Conservation (phyloP, 2,888 invertebrate genomes). For the Zootermopsis nevadensis region DNA sequence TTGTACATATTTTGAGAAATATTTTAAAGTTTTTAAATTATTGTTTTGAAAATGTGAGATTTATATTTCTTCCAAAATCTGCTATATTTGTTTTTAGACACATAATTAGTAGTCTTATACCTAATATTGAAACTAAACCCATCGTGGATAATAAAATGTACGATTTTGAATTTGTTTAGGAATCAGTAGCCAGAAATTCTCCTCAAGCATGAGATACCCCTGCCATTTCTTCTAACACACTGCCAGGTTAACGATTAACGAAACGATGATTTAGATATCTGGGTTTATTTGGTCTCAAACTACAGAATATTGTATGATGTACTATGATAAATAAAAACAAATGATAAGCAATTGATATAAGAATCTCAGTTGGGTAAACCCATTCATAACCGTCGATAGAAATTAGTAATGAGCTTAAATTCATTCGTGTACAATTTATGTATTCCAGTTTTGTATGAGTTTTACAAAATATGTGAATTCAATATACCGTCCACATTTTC, state of each 20-base stretch:
- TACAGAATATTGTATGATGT: not conserved
- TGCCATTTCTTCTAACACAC: not conserved
- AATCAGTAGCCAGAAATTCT: too few relatives aligned
- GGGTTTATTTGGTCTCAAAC: too few relatives aligned
- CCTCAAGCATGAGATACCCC: not conserved
- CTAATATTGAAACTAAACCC: too few relatives aligned
- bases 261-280: too few relatives aligned
- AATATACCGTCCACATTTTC: conserved; percentile 38
- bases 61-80: too few relatives aligned
- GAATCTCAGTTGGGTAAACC: not conserved
- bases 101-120: too few relatives aligned
- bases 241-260: not conserved
- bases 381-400: not conserved
- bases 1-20: too few relatives aligned
- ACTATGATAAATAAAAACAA: not conserved
- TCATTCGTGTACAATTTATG: conserved; percentile 20
- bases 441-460: conserved; percentile 16
- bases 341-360: conserved; percentile 9
- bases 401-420: conserved; percentile 22
- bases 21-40: too few relatives aligned
- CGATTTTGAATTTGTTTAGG: too few relatives aligned
- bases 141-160: too few relatives aligned
- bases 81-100: too few relatives aligned
- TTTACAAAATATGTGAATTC: conserved; percentile 8
- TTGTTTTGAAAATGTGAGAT: too few relatives aligned